These are phyloP conservation scores for Phyllostomus discolor DNA, from an alignment of 2,113 vertebrate genomes.

Conservation along the genomic window DNA sequence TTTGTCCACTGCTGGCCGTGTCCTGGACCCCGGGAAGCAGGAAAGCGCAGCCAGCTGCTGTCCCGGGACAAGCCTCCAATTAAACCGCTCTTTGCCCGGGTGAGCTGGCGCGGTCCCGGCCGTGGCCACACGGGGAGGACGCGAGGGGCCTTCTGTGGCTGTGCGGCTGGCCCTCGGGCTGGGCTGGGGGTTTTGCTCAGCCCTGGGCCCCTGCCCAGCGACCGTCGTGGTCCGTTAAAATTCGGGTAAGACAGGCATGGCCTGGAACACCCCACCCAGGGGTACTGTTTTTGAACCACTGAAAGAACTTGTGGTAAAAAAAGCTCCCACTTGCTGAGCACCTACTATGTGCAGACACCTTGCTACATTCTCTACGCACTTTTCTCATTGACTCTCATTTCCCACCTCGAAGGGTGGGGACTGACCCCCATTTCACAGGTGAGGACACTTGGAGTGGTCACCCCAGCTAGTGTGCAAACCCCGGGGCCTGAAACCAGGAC, in stretches of 20 bases:
- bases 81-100: not conserved
- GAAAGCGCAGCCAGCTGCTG: not conserved
- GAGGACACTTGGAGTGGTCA: not conserved
- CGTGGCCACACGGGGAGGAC: not conserved
- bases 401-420: not conserved
- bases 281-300: not conserved
- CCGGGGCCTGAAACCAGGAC: not conserved
- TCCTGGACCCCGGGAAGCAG: not conserved
- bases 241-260: too few species aligned
- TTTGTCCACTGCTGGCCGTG: too few species aligned
- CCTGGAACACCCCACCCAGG: not conserved
- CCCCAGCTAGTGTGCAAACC: not conserved
- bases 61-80: not conserved
- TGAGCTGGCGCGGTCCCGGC: not conserved
- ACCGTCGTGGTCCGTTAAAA: not conserved
- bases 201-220: rapidly evolving
- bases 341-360: not conserved
- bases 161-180: not conserved
- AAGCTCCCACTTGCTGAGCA: not conserved
- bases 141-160: not conserved
- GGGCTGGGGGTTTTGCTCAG: not conserved
- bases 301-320: not conserved
- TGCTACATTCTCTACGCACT: rapidly evolving
- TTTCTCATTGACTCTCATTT: not conserved
- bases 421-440: not conserved